Conservation (phyloP, 2,797 vertebrate genomes). For the Coracias cyanogaster region DNA sequence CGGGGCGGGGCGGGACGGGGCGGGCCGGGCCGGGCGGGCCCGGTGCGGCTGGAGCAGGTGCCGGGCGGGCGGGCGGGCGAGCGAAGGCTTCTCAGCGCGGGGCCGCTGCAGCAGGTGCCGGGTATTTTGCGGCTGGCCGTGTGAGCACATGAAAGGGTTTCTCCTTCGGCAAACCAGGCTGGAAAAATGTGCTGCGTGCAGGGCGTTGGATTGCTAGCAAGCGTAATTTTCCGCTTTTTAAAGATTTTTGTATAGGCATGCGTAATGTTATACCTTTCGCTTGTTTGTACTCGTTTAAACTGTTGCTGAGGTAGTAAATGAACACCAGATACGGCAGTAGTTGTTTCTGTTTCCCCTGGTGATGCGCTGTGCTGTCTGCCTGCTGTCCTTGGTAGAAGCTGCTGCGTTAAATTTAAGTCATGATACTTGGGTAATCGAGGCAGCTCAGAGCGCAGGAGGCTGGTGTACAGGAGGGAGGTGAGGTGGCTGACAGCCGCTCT, state of each 20-base stretch:
- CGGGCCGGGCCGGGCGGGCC: not conserved
- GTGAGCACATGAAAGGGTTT: accelerated
- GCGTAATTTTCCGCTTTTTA: not conserved
- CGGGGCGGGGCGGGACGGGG: too few relatives aligned
- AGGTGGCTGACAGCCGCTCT: not conserved
- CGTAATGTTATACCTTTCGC: accelerated
- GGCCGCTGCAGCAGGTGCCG: not conserved
- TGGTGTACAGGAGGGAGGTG: not conserved
- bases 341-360: not conserved
- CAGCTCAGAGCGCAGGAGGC: not conserved
- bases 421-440: not conserved
- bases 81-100: accelerated
- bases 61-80: not conserved
- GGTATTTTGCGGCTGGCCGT: not conserved
- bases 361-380: not conserved
- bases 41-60: not conserved
- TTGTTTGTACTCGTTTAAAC: not conserved
- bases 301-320: not conserved
- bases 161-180: not conserved
- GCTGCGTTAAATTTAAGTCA: not conserved
- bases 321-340: accelerated
- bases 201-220: not conserved
- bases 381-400: not conserved
- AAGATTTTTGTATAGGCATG: accelerated
- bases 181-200: not conserved